Evolutionary conservation across 2,797 vertebrate genomes (phyloP), one percentile per base, ranked within the genome.

Genomic region (Anomalospiza imberbis): DNA sequence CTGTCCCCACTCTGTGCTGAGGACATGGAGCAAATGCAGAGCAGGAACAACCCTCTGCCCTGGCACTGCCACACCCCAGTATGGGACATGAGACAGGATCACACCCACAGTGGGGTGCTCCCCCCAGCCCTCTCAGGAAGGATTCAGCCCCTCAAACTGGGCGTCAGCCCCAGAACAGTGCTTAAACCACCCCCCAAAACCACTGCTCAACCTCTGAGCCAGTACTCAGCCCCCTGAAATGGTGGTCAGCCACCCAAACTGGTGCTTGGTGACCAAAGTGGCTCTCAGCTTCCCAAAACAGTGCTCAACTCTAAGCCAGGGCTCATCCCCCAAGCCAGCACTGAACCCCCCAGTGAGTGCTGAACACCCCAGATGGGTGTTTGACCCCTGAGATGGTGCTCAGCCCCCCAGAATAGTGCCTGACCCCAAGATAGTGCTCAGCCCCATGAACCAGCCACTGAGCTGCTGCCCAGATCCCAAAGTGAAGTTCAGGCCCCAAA

Each of bases 51-150:
- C 1, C 0, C 6, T 18, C 20, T 3, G 2, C 12, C n/a, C 17
- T 3, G 7, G 68, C 53, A 76, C 45, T 5, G 5, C 34, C 65
- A 76, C 7, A 20, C 19, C 38, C 47, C 29, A 44, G 51, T 6
- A 12, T 0, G 1, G 58, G 7, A 3, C 25, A 20, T 0, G 2
- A 34, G n/a, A 48, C 31, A 70, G 67, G 32, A 36, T 17, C 36
- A 24, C 38, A 65, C 6, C 21, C 40, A 3, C 66, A 53, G 13
- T 20, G 40, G 10, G 29, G 31, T 24, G 29, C 34, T n/a, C 2
- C 12, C 32, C 12, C 12, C 40, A 60, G 54, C 15, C 24, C 36
- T 6, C 73, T 24, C n/a, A 60, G n/a, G 55, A 28, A 51, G 31
- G 38, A 83, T 40, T 28, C 31, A 68, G 38, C 8, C 72, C 40